phyloP scores from a whole-genome alignment of 2,888 invertebrate genomes.

The Dicranocentrus wangi region DNA sequence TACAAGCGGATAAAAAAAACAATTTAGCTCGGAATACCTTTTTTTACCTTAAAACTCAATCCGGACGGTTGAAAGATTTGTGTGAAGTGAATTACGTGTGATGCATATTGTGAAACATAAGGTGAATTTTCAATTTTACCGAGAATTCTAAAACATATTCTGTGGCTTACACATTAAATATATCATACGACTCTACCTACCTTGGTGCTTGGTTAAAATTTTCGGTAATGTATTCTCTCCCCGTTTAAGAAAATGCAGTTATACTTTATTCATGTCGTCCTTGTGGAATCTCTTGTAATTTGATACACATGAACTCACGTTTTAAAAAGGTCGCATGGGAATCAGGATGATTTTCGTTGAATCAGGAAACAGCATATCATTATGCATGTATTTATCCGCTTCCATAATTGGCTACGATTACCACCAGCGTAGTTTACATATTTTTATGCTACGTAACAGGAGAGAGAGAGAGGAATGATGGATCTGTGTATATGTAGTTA shows the following conservation, averaged over 20 bases:
- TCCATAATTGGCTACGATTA: slow-evolving; percentile 58
- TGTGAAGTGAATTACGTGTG: too few relatives aligned
- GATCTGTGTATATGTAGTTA: neutral
- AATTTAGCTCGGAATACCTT: too few relatives aligned
- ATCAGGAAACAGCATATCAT: slow-evolving; percentile 62
- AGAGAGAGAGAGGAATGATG: neutral
- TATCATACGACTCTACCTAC: neutral
- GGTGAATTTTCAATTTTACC: neutral
- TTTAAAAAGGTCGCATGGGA: slow-evolving; percentile 59
- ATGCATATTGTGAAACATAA: too few relatives aligned
- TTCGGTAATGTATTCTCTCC: neutral
- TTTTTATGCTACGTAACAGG: slow-evolving; percentile 15
- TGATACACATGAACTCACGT: slow-evolving; percentile 41
- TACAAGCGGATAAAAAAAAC: too few relatives aligned
- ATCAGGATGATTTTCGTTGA: slow-evolving; percentile 61
- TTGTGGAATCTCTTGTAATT: slow-evolving; percentile 41
- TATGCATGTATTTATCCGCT: slow-evolving; percentile 58
- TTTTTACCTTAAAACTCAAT: too few relatives aligned
- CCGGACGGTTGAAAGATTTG: too few relatives aligned
- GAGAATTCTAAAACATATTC: slow-evolving; percentile 1
- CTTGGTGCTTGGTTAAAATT: neutral
- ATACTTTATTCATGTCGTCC: slow-evolving; percentile 9
- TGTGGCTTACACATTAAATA: slow-evolving; percentile 7
- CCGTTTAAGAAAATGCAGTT: slow-evolving; percentile 48
- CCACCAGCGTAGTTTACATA: slow-evolving; percentile 18